Evolutionary conservation across 2,113 vertebrate genomes (phyloP), one percentile per base, ranked within the genome.

Genomic region (Rhinopomastus cyanomelas): DNA sequence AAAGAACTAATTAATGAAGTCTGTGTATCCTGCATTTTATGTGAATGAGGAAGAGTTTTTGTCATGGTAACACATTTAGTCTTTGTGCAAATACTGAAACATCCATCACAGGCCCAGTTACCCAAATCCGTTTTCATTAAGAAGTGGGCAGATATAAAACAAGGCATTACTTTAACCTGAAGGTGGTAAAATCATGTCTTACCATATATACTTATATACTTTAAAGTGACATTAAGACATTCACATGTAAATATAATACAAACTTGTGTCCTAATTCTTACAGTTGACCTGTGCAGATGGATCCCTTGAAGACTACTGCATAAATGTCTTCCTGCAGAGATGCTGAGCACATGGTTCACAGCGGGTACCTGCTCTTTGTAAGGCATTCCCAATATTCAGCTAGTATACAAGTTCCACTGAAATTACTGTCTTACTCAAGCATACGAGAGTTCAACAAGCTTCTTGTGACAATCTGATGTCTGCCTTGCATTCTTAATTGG

Each of bases 81-180:
- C 42, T 93, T 90, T 78, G 65, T 44, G 49, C 75, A 96, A 88
- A 75, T 85, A 88, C 83, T 92, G 82, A 95, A 95, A 88, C 72
- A 93, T 30, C 88, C 64, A 80, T 30, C 56, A 39, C 5, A 56
- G 30, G 39, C 39, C 22, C 1, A 60, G 76, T 37, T 57, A 64
- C 20, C 6, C 21, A 49, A 25, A 65, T 23, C n/a, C 39, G 7
- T 52, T 71, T 49, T 52, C 62, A 51, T 7, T 52, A 44, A 27
- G 6, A 51, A 77, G 32, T 18, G 0, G 0, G 53, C 17, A 53
- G 8, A 30, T 29, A n/a, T 4, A 29, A 66, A 67, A 73, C 15
- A 48, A 53, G 8, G 4, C n/a, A 48, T 8, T 53, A 25, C 62
- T 83, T 90, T 34, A 84, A 67, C 27, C 14, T 64, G 66, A 48